These are phyloP conservation scores for Drosophila barbarae DNA, from an alignment of 2,888 invertebrate genomes.

Conservation along the genomic window DNA sequence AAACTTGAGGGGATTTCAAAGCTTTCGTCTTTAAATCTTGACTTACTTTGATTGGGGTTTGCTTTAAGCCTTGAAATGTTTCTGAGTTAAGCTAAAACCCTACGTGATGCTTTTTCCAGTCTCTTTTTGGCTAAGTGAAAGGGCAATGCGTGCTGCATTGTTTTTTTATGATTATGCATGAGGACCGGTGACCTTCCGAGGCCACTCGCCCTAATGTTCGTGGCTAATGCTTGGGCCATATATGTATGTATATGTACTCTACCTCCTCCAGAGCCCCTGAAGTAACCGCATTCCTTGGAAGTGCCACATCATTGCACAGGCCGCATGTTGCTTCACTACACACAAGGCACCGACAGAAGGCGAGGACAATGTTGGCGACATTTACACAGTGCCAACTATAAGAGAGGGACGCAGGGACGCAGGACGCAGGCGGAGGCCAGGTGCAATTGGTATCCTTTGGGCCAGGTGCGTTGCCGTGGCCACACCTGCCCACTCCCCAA, in stretches of 20 bases:
- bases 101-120: conserved; percentile 18
- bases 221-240: conserved; percentile 42
- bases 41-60: background rate
- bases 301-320: conserved; percentile 36
- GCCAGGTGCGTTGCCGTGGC: conserved; percentile 48
- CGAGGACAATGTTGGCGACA: conserved; percentile 57
- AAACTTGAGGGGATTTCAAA: background rate
- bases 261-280: background rate
- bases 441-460: conserved; percentile 45
- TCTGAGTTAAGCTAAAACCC: conserved; percentile 1
- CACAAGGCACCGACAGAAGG: conserved; percentile 43
- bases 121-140: conserved; percentile 12
- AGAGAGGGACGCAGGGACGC: conserved; percentile 15
- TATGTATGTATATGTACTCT: background rate
- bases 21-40: background rate
- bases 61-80: background rate
- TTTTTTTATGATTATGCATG: conserved; percentile 31
- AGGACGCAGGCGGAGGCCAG: conserved; percentile 4
- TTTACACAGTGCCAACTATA: conserved; percentile 67
- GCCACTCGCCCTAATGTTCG: conserved; percentile 43
- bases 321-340: conserved; percentile 58
- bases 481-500: conserved; percentile 8
- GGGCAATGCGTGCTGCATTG: conserved; percentile 1
- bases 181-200: conserved; percentile 13
- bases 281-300: conserved; percentile 16